phyloP scores from a whole-genome alignment of 2,888 invertebrate species.

The Torymus tubicola region DNA sequence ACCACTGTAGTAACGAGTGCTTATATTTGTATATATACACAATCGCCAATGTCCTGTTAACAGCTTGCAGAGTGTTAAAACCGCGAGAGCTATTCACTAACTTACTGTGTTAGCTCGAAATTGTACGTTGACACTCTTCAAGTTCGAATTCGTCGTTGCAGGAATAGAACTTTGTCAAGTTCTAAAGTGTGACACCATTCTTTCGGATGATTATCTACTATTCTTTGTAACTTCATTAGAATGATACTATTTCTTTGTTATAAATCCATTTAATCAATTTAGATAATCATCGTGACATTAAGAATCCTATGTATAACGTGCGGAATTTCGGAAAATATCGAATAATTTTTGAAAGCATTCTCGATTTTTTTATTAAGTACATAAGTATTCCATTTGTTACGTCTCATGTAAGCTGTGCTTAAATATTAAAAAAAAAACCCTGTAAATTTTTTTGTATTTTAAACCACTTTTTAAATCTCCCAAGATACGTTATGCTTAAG shows the following conservation, averaged over 20 bases:
- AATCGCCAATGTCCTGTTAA: conserved; percentile 20
- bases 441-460: conserved; percentile 53
- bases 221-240: conserved; percentile 4
- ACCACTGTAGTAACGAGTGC: conserved; percentile 28
- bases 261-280: not conserved
- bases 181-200: conserved; percentile 15
- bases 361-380: conserved; percentile 44
- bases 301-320: conserved; percentile 28
- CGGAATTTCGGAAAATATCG: conserved; percentile 34
- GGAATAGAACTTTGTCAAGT: conserved; percentile 38
- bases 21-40: conserved; percentile 10
- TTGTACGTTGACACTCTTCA: conserved; percentile 51
- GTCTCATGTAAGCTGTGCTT: conserved; percentile 46
- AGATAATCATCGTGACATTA: conserved; percentile 31
- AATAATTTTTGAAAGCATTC: conserved; percentile 50
- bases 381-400: conserved; percentile 42
- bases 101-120: conserved; percentile 12
- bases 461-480: conserved; percentile 39
- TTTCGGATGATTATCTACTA: conserved; percentile 34
- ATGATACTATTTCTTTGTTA: conserved; percentile 1
- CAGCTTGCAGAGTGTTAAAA: conserved; percentile 48
- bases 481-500: conserved; percentile 10
- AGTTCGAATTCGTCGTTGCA: conserved; percentile 31
- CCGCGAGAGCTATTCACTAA: conserved; percentile 6
- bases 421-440: conserved; percentile 39